Conservation (phyloP, 2,888 invertebrate species). For the Fragum whitleyi region DNA sequence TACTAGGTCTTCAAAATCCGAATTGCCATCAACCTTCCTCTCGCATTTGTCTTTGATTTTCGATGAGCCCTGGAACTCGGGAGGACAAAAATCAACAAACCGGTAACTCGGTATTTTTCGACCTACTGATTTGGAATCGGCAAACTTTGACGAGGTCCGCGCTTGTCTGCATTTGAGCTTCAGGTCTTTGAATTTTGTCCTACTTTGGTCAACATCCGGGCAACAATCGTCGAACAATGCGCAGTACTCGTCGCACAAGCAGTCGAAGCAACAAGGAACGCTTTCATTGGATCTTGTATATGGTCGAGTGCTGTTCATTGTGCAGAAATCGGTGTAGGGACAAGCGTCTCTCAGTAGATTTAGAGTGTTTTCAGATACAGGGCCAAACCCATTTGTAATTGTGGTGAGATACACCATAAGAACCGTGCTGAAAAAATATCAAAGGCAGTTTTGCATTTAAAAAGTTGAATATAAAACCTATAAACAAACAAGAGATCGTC, state of each 20-base stretch:
- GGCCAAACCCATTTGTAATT: not conserved
- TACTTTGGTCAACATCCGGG: not conserved
- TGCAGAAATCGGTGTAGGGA: not conserved
- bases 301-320: not conserved
- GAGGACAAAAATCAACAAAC: not conserved
- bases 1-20: not conserved
- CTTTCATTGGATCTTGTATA: not conserved
- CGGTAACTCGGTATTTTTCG: not conserved
- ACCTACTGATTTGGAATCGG: not conserved
- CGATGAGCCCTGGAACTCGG: not conserved
- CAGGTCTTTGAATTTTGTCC: not conserved
- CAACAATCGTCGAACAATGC: not conserved
- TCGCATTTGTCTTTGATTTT: not conserved
- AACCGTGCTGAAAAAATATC: not conserved
- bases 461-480: too few relatives aligned
- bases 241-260: not conserved
- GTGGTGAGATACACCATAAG: not conserved
- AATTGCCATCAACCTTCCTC: not conserved
- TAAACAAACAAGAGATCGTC: too few relatives aligned
- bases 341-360: not conserved
- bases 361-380: not conserved
- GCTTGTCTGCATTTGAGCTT: not conserved
- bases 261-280: not conserved
- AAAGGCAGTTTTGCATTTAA: too few relatives aligned
- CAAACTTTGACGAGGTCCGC: not conserved